These are phyloP conservation scores for Leucoptera coffeella DNA, from an alignment of 2,888 invertebrate genomes.

Conservation along the genomic window DNA sequence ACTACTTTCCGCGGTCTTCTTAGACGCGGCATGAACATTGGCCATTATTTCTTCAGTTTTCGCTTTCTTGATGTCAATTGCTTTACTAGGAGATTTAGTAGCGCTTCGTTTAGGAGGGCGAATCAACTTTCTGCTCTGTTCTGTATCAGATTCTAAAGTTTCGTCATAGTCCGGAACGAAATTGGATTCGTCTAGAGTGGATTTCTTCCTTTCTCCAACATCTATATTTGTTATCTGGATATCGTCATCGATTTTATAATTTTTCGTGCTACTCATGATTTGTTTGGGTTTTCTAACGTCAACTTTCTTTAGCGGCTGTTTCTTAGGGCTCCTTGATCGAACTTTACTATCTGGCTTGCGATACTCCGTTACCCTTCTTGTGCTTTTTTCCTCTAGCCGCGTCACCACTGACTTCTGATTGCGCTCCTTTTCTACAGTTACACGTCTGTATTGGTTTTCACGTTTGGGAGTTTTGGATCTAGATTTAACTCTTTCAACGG, in stretches of 20 bases:
- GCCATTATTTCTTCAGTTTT: constrained; percentile 31
- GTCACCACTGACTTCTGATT: constrained; percentile 23
- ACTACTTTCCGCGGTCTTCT: constrained; percentile 37
- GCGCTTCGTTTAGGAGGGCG: constrained; percentile 27
- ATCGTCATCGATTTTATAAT: constrained; percentile 8
- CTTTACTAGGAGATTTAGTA: constrained; percentile 18
- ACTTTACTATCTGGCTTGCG: constrained; percentile 16
- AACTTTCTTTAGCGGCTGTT: constrained; percentile 12
- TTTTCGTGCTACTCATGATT: constrained; percentile 4
- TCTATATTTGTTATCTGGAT: constrained; percentile 2
- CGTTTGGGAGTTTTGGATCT: constrained; percentile 44
- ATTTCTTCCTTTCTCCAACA: constrained; percentile 53
- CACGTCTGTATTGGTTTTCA: constrained; percentile 38
- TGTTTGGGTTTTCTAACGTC: constrained; percentile 7
- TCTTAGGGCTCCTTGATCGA: constrained; percentile 14
- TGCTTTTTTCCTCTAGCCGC: constrained; percentile 16
- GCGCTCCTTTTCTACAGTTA: constrained; percentile 43
- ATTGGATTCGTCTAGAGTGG: constrained; percentile 64
- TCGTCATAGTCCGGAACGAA: constrained; percentile 73
- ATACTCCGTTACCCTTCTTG: constrained; percentile 15
- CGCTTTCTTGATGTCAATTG: constrained; percentile 21
- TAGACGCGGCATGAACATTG: too few species aligned
- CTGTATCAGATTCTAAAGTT: constrained; percentile 54
- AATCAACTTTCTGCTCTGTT: constrained; percentile 45
- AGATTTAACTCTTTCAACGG: constrained; percentile 48